Conservation (phyloP, 2,113 vertebrate species). For the Thamnophis sirtalis region DNA sequence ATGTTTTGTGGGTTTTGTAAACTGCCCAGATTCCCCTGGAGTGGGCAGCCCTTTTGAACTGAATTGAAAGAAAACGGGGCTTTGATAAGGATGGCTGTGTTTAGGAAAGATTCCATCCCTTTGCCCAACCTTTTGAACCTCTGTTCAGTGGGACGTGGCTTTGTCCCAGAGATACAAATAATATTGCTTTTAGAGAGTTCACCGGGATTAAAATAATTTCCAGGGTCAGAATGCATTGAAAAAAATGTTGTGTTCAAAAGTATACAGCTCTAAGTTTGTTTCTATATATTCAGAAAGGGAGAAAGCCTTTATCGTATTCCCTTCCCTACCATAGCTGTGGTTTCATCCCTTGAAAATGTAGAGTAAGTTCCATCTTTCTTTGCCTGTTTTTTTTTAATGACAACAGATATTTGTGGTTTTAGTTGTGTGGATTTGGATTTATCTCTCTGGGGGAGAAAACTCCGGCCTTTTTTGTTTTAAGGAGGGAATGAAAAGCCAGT, state of each 20-base stretch:
- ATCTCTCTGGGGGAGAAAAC: background rate
- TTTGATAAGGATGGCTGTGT: background rate
- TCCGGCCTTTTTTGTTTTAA: background rate
- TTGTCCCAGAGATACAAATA: background rate
- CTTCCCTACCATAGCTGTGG: background rate
- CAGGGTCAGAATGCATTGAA: background rate
- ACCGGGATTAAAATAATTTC: background rate
- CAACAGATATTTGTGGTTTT: background rate
- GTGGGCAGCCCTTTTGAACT: background rate
- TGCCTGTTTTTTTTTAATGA: background rate
- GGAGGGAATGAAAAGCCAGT: background rate
- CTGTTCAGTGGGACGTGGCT: background rate
- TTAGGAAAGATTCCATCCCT: background rate
- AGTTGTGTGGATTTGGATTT: background rate
- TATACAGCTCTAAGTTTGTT: background rate
- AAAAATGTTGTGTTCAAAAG: background rate
- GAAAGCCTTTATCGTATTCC: background rate
- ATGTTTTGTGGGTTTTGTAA: background rate
- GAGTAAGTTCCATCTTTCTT: background rate
- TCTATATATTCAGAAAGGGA: background rate
- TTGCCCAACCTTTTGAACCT: background rate
- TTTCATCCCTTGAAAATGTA: background rate
- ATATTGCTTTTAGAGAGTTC: background rate
- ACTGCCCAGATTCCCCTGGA: background rate
- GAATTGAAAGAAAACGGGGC: background rate